Conservation (phyloP, 2,113 vertebrate genomes). For the Brachyistius frenatus region DNA sequence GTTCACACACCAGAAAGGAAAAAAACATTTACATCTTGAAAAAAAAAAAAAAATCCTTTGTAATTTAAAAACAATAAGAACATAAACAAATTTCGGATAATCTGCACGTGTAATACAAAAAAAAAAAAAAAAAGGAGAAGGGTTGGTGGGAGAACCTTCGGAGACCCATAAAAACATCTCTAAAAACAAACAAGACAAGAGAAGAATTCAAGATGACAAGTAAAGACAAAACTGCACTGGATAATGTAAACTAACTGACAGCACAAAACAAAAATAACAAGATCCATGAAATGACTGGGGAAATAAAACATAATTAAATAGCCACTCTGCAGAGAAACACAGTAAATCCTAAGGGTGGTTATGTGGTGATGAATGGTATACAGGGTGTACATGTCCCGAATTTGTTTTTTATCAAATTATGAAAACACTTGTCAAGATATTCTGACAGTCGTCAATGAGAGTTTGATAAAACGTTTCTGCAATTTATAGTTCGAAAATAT, state of each 20-base stretch:
- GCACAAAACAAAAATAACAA: constrained; percentile 40
- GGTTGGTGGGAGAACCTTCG: background rate
- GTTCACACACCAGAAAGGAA: background rate
- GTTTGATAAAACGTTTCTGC: too few relatives aligned
- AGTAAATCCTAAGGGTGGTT: constrained; percentile 7
- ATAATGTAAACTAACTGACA: constrained; percentile 52
- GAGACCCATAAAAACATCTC: constrained; percentile 17
- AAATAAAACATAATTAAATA: constrained; percentile 41
- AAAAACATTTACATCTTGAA: constrained; percentile 3
- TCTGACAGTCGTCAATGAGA: too few relatives aligned
- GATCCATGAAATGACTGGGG: constrained; percentile 29
- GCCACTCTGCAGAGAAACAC: constrained; percentile 15
- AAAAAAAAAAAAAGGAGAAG: background rate
- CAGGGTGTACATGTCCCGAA: background rate
- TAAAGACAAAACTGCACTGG: constrained; percentile 24
- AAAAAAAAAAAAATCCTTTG: constrained; percentile 10
- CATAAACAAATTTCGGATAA: constrained; percentile 26
- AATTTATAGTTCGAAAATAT: too few relatives aligned
- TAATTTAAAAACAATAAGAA: constrained; percentile 34
- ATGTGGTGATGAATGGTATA: background rate
- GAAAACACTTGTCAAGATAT: too few relatives aligned
- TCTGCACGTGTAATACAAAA: background rate
- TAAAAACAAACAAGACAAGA: constrained; percentile 22
- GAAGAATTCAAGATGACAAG: constrained; percentile 41
- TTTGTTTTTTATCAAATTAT: too few relatives aligned